A percentile compares a stretch with the other conserved stretches of the same genome.
Conservation (phyloP, 2,113 vertebrate genomes). For the Phalacrocorax pelagicus region DNA sequence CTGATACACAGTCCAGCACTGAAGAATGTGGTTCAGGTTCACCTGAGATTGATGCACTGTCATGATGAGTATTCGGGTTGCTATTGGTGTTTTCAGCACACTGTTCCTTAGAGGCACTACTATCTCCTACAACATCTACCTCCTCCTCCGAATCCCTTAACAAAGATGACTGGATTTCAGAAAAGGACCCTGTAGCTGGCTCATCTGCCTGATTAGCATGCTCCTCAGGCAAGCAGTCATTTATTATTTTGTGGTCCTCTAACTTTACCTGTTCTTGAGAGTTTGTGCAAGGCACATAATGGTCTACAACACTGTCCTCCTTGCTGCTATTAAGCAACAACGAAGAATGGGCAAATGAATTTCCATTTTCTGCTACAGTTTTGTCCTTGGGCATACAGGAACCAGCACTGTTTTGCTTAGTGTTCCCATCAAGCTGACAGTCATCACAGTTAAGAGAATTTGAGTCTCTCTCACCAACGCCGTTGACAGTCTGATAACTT, state of each 20-base stretch:
- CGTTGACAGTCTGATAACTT: constrained; percentile 86
- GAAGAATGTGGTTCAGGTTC: constrained; percentile 80
- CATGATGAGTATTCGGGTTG: constrained; percentile 46
- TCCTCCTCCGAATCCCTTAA: constrained; percentile 90
- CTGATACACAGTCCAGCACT: constrained; percentile 76
- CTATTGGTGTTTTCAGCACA: constrained; percentile 77
- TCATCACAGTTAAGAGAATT: constrained; percentile 80
- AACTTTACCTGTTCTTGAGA: constrained; percentile 82
- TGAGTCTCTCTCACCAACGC: constrained; percentile 82
- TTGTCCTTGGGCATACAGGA: constrained; percentile 74
- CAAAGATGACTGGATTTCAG: constrained; percentile 84
- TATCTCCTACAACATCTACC: constrained; percentile 89
- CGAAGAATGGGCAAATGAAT: constrained; percentile 70
- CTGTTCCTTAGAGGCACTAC: constrained; percentile 83
- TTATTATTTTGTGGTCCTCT: constrained; percentile 78
- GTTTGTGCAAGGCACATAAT: constrained; percentile 95
- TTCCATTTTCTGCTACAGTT: constrained; percentile 79
- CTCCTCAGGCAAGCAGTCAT: constrained; percentile 74
- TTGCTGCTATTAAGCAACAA: constrained; percentile 86
- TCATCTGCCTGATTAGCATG: constrained; percentile 64
- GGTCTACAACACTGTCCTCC: constrained; percentile 81
- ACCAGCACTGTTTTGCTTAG: constrained; percentile 73
- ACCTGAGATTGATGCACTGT: constrained; percentile 83
- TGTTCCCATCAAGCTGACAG: constrained; percentile 73
- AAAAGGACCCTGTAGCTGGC: constrained; percentile 75